Evolutionary conservation across 2,888 invertebrate species (phyloP).

Genomic region (Galerucella nymphaeae): DNA sequence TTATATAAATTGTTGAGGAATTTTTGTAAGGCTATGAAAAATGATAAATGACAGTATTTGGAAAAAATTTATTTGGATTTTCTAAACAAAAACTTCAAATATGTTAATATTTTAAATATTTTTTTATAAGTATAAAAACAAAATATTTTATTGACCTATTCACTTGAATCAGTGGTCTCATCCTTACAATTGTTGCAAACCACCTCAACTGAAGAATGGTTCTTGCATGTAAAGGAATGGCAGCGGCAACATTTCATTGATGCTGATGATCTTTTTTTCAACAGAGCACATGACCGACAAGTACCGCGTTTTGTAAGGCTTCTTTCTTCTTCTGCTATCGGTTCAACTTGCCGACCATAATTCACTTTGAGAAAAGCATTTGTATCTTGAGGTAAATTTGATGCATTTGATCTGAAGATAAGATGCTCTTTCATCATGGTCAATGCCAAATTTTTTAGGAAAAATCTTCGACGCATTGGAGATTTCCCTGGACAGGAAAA

Average conservation of each 20-base stretch:
- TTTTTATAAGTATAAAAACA: background rate
- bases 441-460: slow-evolving; percentile 33
- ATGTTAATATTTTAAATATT: slow-evolving; percentile 11
- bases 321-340: slow-evolving; percentile 21
- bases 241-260: slow-evolving; percentile 32
- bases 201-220: slow-evolving; percentile 41
- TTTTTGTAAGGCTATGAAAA: slow-evolving; percentile 18
- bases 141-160: background rate
- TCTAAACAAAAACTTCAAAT: slow-evolving; percentile 21
- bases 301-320: slow-evolving; percentile 24
- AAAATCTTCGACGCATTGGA: slow-evolving; percentile 6
- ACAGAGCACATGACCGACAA: slow-evolving; percentile 32
- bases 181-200: slow-evolving; percentile 38
- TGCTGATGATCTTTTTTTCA: slow-evolving; percentile 21
- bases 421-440: slow-evolving; percentile 23
- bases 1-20: slow-evolving; percentile 20
- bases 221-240: slow-evolving; percentile 39
- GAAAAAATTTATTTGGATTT: slow-evolving; percentile 18
- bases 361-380: slow-evolving; percentile 1
- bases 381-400: background rate
- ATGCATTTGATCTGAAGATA: slow-evolving; percentile 38
- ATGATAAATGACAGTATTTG: slow-evolving; percentile 12
- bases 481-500: slow-evolving; percentile 36
- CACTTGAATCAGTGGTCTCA: slow-evolving; percentile 11
- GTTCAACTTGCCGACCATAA: slow-evolving; percentile 5